Evolutionary conservation across 2,113 vertebrate genomes (phyloP).

Genomic region (Paedocypris sp.): DNA sequence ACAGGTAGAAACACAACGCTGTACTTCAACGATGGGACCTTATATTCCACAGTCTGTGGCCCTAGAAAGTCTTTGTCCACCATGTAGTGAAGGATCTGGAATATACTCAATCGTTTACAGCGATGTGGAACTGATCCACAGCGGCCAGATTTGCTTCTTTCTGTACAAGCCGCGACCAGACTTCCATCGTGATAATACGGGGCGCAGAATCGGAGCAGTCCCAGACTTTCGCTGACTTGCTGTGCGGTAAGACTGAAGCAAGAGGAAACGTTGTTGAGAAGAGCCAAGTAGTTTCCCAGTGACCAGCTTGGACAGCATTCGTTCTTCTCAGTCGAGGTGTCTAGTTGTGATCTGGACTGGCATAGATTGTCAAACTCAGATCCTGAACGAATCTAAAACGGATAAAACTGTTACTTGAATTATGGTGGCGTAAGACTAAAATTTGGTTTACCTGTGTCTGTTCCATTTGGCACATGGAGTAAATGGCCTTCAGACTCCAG

Average conservation of each 20-base stretch:
- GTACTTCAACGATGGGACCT: conserved; percentile 93
- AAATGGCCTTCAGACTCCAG: conserved; percentile 90
- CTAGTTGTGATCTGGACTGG: conserved; percentile 49
- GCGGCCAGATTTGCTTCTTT: conserved; percentile 59
- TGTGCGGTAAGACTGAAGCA: conserved; percentile 79
- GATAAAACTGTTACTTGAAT: neutral
- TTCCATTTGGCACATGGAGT: conserved; percentile 94
- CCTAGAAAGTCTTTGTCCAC: conserved; percentile 91
- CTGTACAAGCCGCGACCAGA: conserved; percentile 69
- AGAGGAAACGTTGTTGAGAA: conserved; percentile 81
- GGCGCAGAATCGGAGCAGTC: conserved; percentile 80
- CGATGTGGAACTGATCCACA: conserved; percentile 80
- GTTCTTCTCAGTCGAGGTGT: conserved; percentile 42
- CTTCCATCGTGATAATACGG: conserved; percentile 77
- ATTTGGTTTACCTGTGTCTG: conserved; percentile 75
- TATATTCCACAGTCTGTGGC: conserved; percentile 85
- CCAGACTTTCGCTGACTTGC: conserved; percentile 76
- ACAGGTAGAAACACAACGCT: conserved; percentile 83
- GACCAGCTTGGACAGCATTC: conserved; percentile 97
- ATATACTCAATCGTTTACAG: conserved; percentile 73
- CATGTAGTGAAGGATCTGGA: conserved; percentile 87
- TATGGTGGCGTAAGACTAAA: neutral
- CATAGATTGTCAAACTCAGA: conserved; percentile 77
- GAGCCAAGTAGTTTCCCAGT: conserved; percentile 87
- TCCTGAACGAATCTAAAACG: conserved; percentile 82